Base-by-base conservation (phyloP, 2,113 vertebrate species). In the Barbus barbus region DNA sequence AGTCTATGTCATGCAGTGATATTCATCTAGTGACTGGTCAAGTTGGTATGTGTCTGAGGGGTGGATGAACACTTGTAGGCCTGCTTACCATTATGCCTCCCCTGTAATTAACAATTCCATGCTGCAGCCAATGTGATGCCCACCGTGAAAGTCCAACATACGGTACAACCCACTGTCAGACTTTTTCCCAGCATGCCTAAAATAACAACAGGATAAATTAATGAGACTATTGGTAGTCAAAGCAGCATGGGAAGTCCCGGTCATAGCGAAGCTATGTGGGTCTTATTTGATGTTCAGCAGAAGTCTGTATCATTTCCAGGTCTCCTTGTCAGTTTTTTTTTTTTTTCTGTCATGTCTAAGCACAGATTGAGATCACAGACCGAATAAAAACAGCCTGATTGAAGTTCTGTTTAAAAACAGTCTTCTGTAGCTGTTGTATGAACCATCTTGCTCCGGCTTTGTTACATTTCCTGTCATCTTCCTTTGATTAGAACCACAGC, bases 401-500 rank as follows among this genome's bases (percentile, higher is more conserved):
- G 46, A 71, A 33, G 4, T 31, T 73, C 76, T 82, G 38, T 53
- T 46, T 48, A 16, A 67, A 41, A 56, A 78, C 14, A 44, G 60
- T 84, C 26, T 63, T 93, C 91, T 90, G 87, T 90, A 86, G 58
- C 75, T 89, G 85, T 87, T 78, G 53, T 88, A 88, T 78, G 67
- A 88, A 71, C 89, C 88, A 90, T 91, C 80, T 78, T 86, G 74
- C 87, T 89, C 38, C 12, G 61, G 81, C 85, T 91, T 89, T 67
- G 82, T 87, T 89, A 91, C 92, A 91, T 92, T 92, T 93, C 92
- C 92, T 89, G 48, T 90, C 91, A 90, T 93, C 90, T 93, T 92
- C 83, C 88, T 92, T 92, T 93, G 92, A 94, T 94, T 94, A 93
- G 81, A 78, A 81, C 77, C 86, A 90, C 94, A 95, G 92, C 93